phyloP scores from a whole-genome alignment of 2,113 vertebrate genomes.

The Albula goreensis region DNA sequence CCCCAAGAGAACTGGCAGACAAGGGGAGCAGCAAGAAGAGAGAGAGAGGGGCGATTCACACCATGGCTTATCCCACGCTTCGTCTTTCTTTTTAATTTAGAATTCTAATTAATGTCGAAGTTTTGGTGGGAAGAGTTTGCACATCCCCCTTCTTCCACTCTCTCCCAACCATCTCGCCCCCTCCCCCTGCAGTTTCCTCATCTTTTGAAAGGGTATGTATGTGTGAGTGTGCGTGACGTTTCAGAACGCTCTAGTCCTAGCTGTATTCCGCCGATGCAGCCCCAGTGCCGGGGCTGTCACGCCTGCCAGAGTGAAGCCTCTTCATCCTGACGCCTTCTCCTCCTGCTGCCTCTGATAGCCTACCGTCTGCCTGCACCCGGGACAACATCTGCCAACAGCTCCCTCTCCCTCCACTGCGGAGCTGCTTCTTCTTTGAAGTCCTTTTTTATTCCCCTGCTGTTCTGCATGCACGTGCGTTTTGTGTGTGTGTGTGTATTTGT shows the following conservation, averaged over 20 bases:
- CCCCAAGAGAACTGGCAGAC: slow-evolving; percentile 7
- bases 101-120: background rate
- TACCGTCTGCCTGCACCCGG: slow-evolving; percentile 41
- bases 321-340: slow-evolving; percentile 32
- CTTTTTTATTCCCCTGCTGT: background rate
- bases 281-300: background rate
- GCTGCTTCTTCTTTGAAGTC: slow-evolving; percentile 47
- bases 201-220: slow-evolving; percentile 11
- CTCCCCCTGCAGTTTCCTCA: background rate
- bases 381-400: slow-evolving; percentile 60
- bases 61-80: background rate
- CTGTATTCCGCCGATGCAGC: background rate
- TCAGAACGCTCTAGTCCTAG: background rate
- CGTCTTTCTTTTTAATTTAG: background rate
- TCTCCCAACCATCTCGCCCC: background rate
- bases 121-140: background rate
- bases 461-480: background rate
- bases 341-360: slow-evolving; percentile 26
- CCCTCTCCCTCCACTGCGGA: slow-evolving; percentile 38
- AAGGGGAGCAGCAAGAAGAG: too few relatives aligned
- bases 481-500: background rate
- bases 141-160: background rate
- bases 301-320: slow-evolving; percentile 3
- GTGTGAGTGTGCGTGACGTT: background rate
- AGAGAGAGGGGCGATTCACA: slow-evolving; percentile 12